Conservation (phyloP, 1,140 invertebrate genomes). For the Paralvinella palmiformis region DNA sequence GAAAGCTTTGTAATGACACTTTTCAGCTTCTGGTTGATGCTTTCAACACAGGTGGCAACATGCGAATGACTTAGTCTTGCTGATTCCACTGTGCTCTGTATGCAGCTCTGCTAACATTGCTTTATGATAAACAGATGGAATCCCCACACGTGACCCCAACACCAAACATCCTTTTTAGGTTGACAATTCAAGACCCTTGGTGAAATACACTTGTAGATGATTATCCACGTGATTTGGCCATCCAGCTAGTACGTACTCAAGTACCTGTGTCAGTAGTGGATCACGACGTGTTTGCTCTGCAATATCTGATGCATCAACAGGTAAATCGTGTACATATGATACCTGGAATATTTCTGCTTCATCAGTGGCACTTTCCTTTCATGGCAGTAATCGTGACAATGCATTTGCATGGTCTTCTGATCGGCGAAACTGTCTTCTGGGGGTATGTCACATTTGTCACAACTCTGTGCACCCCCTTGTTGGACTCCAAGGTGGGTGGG, state of each 20-base stretch:
- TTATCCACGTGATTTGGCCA: background rate
- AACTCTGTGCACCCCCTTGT: no score
- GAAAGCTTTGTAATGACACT: no score
- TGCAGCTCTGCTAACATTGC: slow-evolving; percentile 5
- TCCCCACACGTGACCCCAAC: no score
- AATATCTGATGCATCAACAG: background rate
- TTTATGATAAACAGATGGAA: background rate
- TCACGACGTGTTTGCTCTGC: background rate
- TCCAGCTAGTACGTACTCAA: background rate
- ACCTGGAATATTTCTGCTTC: background rate
- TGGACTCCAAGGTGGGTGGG: no score
- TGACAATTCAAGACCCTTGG: background rate
- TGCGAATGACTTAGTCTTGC: background rate
- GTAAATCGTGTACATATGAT: background rate
- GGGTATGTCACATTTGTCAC: no score
- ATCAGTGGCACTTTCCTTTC: background rate
- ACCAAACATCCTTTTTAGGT: slow-evolving; percentile 7
- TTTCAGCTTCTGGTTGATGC: no score
- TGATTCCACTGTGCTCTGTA: background rate
- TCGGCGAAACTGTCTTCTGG: background rate
- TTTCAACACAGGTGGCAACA: background rate
- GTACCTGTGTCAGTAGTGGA: background rate
- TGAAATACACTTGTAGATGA: background rate
- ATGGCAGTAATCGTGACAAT: background rate
- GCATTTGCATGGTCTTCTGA: slow-evolving; percentile 1